Evolutionary conservation across 2,888 invertebrate genomes (phyloP).

Genomic region (Macaria liturata): DNA sequence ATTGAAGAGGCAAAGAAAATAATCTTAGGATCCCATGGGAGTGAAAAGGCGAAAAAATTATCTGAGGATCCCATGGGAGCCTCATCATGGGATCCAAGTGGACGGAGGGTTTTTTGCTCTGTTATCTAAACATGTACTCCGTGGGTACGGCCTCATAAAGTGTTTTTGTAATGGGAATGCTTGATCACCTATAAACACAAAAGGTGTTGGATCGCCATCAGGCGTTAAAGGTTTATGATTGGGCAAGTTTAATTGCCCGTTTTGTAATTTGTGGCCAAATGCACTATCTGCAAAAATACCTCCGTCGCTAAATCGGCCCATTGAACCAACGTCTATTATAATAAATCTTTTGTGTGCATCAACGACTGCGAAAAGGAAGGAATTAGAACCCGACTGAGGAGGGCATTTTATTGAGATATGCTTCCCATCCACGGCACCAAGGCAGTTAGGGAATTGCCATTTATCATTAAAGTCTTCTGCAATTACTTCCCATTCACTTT

Average conservation of each 20-base stretch:
- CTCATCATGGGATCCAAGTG: no score
- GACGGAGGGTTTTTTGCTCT: no score
- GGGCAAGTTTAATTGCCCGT: slow-evolving; percentile 12
- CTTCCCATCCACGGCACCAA: slow-evolving; percentile 39
- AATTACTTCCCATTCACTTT: neutral
- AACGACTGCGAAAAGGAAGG: slow-evolving; percentile 28
- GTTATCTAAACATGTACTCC: no score
- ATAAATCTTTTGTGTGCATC: slow-evolving; percentile 29
- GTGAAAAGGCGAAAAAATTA: no score
- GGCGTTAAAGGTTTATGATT: neutral
- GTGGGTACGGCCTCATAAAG: slow-evolving; percentile 28
- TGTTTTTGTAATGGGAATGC: slow-evolving; percentile 29
- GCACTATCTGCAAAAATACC: slow-evolving; percentile 28
- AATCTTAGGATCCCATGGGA: no score
- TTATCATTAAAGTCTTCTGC: slow-evolving; percentile 13
- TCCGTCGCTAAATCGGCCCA: slow-evolving; percentile 27
- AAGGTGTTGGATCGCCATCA: slow-evolving; percentile 32
- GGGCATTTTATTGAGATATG: slow-evolving; percentile 40
- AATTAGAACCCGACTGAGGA: slow-evolving; percentile 33
- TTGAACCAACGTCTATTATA: slow-evolving; percentile 30
- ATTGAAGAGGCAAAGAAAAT: no score
- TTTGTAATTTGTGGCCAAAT: slow-evolving; percentile 18
- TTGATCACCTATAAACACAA: slow-evolving; percentile 30
- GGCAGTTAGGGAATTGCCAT: slow-evolving; percentile 37
- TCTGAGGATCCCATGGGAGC: no score